Evolutionary conservation across 1,140 invertebrate genomes (phyloP), one percentile per base, ranked within the genome.

Genomic region (Drosophila tristis): DNA sequence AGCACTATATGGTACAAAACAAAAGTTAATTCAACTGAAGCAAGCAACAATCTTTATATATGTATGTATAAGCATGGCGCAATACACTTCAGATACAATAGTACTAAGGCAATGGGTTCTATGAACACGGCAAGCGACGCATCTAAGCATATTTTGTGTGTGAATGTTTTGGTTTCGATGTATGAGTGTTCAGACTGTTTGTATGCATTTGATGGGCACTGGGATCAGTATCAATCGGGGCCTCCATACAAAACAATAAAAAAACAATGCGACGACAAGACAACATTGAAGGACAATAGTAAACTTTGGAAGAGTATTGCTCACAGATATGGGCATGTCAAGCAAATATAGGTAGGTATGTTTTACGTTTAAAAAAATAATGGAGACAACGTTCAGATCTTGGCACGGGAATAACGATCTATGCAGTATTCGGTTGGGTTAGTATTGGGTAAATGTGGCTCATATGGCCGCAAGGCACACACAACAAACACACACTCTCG

Each of bases 401-500:
- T 51, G 35, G 59, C 65, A 49, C 45, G 53, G 55, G 25, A 25
- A 51, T 47, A 39, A 35, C 49, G 9, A 39, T 13, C 3, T 35
- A 35, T 9, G 11, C 26, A 58, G 25, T 70, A 43, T 35, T 56
- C 31, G 51, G 7, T 15, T 42, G 45, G 67, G 60, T 78, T 70
- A 74, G 59, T 62, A 71, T 61, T 58, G 44, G 39, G 44, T 31
- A 39, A 39, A 50, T 67, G 59, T 53, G 56, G 74, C 73, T 62
- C 63, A 55, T 57, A 75, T 81, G 70, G 74, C 81, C 70, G 82
- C 81, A 81, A 86, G 78, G 81, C 81, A 87, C 63, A 80, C 60
- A 74, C n/a, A 39, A 13, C 35, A 39, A 39, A 67, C 47, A 67
- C 16, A 71, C 72, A 61, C 43, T 56, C 67, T 65, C 39, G 4